Evolutionary conservation across 1,140 invertebrate species (phyloP), one percentile per base, ranked within the genome.

Genomic region (Drosophila pectinifera): DNA sequence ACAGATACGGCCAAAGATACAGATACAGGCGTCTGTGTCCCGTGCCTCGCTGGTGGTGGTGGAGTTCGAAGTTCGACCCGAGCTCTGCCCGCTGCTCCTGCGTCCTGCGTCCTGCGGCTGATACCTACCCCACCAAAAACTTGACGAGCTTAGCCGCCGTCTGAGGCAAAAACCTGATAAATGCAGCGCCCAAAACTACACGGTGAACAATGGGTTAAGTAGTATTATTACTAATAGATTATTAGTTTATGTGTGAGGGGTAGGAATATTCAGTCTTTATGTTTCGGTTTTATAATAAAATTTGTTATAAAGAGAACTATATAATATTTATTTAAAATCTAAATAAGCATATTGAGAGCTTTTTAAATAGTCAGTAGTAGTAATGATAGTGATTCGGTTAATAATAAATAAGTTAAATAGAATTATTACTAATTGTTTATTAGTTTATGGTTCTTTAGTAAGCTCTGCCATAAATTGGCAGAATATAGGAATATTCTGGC

Each of bases 121-220:
- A 49, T 69, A 81, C 84, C 84, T 89, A 89, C 84, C 84, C 84
- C 84, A 89, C 84, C 84, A 89, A 88, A 86, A 89, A 89, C 84
- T 89, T 89, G 84, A 89, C 84, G 63, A 89, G 84, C 84, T 89
- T 89, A 83, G 67, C 57, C 70, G 34, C 6, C n/a, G 63, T 53
- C 48, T 53, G 36, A 55, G 59, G 11, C 55, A 74, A 55, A 54
- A 62, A 73, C 42, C 64, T 73, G 65, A 54, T 61, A 70, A 73
- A 73, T 70, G 48, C 65, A 70, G 45, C 43, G 48, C 18, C 13
- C 24, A 45, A 11, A 18, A 36, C 0, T 51, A 68, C 64, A 68
- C 45, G 0, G 31, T 18, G n/a, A 36, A 3, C 11, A 28, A 41
- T 36, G 0, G 7, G 7, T 2, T 20, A 14, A 20, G 31, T 7